Evolutionary conservation across 1,140 invertebrate genomes (phyloP).

Genomic region (Bombus picipes): DNA sequence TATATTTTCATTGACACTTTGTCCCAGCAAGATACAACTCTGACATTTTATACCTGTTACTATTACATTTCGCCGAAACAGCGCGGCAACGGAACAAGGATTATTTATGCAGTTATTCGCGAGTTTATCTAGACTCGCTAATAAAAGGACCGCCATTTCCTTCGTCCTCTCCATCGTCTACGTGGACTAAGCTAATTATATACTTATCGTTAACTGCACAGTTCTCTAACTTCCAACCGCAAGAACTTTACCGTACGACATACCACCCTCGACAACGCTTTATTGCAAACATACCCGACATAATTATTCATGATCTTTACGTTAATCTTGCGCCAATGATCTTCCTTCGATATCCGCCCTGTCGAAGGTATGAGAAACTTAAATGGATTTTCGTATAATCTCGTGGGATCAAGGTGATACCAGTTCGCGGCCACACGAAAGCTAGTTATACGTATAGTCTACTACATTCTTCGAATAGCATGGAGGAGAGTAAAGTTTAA

Average conservation of each 20-base stretch:
- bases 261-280: neutral
- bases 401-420: neutral
- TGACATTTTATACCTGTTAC: no score
- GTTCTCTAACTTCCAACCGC: slow-evolving; percentile 24
- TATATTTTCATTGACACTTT: neutral
- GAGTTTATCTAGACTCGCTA: slow-evolving; percentile 3
- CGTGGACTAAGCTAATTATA: slow-evolving; percentile 35
- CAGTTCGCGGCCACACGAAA: no score
- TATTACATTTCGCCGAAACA: neutral
- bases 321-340: slow-evolving; percentile 26
- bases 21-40: neutral
- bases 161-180: no score
- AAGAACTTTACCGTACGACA: slow-evolving; percentile 13
- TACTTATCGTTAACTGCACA: slow-evolving; percentile 33
- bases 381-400: slow-evolving; percentile 12
- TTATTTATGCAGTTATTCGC: neutral
- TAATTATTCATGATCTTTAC: slow-evolving; percentile 42
- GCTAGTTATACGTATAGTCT: neutral
- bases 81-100: neutral
- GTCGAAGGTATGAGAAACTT: slow-evolving; percentile 18
- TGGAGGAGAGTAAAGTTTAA: neutral
- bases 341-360: neutral
- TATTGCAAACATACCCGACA: slow-evolving; percentile 4
- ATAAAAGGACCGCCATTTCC: neutral
- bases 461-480: neutral